Evolutionary conservation across 2,797 vertebrate species (phyloP).

Genomic region (Emys orbicularis): DNA sequence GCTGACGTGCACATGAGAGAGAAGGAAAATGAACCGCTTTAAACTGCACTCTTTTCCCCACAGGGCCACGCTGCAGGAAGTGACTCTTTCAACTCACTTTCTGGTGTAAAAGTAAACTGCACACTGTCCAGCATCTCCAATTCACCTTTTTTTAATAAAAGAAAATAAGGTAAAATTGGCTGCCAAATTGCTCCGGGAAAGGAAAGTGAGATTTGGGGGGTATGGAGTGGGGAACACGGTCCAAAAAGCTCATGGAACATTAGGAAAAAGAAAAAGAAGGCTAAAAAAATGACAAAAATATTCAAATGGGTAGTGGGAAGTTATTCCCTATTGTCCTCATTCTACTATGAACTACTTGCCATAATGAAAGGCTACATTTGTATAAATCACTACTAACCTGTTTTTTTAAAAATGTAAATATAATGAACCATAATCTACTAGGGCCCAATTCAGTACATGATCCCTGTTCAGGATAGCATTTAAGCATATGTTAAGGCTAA

Average conservation of each 20-base stretch:
- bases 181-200: not conserved
- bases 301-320: not conserved
- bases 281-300: rapidly evolving
- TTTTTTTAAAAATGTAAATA: no score
- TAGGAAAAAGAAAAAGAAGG: rapidly evolving
- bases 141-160: no score
- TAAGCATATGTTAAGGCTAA: no score
- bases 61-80: no score
- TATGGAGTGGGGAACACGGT: not conserved
- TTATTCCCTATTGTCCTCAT: rapidly evolving
- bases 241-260: not conserved
- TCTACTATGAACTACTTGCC: not conserved
- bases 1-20: not conserved
- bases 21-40: not conserved
- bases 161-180: not conserved
- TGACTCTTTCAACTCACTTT: not conserved
- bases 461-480: no score
- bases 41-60: not conserved
- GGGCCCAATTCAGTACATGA: no score
- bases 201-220: not conserved
- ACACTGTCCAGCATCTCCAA: not conserved
- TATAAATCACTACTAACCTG: no score
- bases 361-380: no score
- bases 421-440: no score
- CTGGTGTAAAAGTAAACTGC: not conserved